Percentiles rank a stretch among this genome's conserved stretches.
Evolutionary conservation across 2,113 vertebrate genomes (phyloP).

Genomic region (Lontra canadensis): DNA sequence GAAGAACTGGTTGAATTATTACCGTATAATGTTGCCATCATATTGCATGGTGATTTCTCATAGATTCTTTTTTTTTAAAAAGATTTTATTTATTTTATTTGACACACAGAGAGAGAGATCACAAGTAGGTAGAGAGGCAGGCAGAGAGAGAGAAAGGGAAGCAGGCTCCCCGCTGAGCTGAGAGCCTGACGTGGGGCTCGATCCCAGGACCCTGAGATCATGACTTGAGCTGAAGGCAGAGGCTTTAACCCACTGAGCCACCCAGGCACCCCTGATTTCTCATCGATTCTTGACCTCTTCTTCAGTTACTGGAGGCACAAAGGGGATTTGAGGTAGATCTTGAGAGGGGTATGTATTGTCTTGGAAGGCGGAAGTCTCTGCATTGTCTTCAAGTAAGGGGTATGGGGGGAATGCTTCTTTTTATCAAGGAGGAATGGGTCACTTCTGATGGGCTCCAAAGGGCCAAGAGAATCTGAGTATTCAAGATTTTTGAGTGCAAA

Average conservation of each 20-base stretch:
- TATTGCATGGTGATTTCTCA: background rate
- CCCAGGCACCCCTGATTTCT: background rate
- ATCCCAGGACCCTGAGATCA: no score
- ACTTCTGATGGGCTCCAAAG: background rate
- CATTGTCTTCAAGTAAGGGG: background rate
- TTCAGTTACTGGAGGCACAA: background rate
- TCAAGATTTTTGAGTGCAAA: background rate
- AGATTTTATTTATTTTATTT: no score
- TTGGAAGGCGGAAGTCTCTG: background rate
- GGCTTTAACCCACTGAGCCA: no score
- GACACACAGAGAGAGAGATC: no score
- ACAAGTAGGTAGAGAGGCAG: no score
- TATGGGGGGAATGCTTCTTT: background rate
- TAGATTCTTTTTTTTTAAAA: background rate
- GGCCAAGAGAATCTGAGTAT: background rate
- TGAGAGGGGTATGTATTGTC: background rate
- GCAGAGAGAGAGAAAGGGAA: no score
- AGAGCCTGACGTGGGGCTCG: no score
- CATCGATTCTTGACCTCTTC: background rate
- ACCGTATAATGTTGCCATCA: background rate
- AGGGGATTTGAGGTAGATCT: background rate
- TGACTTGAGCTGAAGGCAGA: no score
- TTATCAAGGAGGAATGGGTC: background rate
- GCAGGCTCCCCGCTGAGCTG: no score
- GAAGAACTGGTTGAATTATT: constrained; percentile 9